Conservation (phyloP, 2,113 vertebrate species). For the Herpetotheres cachinnans region DNA sequence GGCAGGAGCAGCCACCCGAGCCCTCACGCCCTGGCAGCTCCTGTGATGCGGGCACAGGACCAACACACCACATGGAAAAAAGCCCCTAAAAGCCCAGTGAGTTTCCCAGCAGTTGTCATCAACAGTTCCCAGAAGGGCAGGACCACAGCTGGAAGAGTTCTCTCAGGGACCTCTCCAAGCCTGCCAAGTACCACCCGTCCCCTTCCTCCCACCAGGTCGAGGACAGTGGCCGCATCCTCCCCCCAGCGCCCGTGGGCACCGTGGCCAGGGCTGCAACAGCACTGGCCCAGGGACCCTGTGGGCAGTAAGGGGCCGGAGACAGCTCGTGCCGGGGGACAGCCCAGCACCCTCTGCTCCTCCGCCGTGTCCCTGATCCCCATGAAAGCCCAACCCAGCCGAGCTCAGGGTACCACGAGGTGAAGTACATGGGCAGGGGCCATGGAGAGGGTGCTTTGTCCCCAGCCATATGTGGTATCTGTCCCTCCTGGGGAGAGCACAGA, state of each 20-base stretch:
- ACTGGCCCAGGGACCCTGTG: background rate
- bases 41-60: too few relatives aligned
- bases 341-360: background rate
- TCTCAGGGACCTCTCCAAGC: too few relatives aligned
- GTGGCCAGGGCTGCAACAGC: background rate
- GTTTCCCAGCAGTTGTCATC: background rate
- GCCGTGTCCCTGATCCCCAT: background rate
- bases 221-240: background rate
- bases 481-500: accelerated
- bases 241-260: background rate
- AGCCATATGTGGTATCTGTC: background rate
- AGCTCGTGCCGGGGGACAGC: accelerated
- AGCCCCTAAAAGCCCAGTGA: background rate
- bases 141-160: too few relatives aligned
- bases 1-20: background rate
- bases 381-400: background rate
- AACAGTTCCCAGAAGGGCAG: background rate
- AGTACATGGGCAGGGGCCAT: background rate
- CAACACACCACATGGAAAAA: background rate
- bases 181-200: background rate
- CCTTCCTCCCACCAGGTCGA: background rate
- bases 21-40: background rate
- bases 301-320: background rate
- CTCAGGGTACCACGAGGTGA: background rate
- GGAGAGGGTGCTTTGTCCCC: background rate